These are phyloP conservation scores for Entomyzon cyanotis DNA, from an alignment of 2,113 vertebrate genomes.

Conservation along the genomic window DNA sequence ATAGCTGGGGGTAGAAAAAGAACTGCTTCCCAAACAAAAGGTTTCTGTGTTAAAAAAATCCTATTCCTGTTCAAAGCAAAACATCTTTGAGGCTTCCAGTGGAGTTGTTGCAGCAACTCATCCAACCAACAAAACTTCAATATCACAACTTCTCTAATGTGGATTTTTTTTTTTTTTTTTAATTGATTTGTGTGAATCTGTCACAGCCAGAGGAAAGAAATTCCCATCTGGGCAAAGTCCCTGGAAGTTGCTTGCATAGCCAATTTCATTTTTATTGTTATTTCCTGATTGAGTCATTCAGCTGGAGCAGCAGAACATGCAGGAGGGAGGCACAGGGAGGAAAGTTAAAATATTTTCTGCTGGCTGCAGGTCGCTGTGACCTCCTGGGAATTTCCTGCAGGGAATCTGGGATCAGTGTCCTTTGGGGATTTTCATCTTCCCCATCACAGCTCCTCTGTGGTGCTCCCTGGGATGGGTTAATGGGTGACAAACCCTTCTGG, in stretches of 20 bases:
- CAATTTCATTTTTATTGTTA: constrained; percentile 9
- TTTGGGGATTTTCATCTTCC: neutral
- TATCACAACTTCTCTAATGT: fast-evolving
- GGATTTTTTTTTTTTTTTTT: neutral
- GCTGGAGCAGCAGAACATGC: neutral
- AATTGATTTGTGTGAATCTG: neutral
- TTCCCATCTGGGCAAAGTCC: neutral
- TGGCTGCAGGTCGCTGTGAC: neutral
- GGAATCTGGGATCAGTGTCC: neutral
- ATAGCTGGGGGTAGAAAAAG: neutral
- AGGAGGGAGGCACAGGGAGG: neutral
- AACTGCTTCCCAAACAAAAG: neutral
- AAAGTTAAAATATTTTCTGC: neutral
- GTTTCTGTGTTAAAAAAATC: neutral
- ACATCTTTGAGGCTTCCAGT: neutral
- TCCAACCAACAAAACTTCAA: neutral
- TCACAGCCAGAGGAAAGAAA: neutral
- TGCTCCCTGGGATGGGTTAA: neutral
- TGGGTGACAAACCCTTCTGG: neutral
- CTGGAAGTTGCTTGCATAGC: neutral
- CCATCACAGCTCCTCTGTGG: neutral
- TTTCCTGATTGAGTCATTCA: constrained; percentile 24
- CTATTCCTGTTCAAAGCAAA: neutral
- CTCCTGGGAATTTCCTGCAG: neutral
- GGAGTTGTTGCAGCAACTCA: neutral